Evolutionary conservation across 1,140 invertebrate genomes (phyloP).

Genomic region (Chrysoperla carnea): DNA sequence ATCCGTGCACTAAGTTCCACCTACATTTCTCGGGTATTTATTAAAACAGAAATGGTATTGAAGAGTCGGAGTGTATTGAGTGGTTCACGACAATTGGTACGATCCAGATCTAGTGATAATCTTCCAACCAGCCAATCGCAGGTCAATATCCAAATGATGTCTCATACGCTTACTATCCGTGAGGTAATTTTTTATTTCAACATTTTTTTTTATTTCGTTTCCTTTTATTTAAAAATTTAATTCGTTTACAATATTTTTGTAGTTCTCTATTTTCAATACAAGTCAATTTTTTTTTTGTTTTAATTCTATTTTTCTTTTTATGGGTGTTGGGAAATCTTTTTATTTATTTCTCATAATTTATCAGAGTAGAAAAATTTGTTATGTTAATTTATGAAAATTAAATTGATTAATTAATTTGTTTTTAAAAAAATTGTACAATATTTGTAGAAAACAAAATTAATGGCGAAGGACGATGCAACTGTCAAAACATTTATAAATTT

Average conservation of each 20-base stretch:
- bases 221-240: constrained; percentile 5
- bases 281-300: constrained; percentile 4
- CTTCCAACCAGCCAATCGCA: constrained; percentile 79
- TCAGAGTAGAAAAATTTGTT: too few relatives aligned
- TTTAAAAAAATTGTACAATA: too few relatives aligned
- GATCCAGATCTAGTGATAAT: constrained; percentile 72
- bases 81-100: constrained; percentile 47
- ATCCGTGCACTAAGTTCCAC: constrained; percentile 79
- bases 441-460: too few relatives aligned
- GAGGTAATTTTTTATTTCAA: constrained; percentile 42
- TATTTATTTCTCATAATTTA: too few relatives aligned
- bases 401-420: too few relatives aligned
- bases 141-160: constrained; percentile 85
- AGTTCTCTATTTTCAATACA: background rate
- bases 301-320: constrained; percentile 8
- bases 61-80: constrained; percentile 59
- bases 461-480: too few relatives aligned
- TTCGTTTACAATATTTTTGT: constrained; percentile 5
- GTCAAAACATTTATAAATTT: too few relatives aligned
- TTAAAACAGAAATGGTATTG: constrained; percentile 81
- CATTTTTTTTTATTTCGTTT: background rate
- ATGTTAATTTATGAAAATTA: too few relatives aligned
- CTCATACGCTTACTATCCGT: constrained; percentile 74
- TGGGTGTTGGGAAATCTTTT: constrained; percentile 2
- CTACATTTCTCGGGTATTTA: constrained; percentile 79